Base-by-base conservation (phyloP, 2,797 vertebrate genomes). In the Acomys russatus region DNA sequence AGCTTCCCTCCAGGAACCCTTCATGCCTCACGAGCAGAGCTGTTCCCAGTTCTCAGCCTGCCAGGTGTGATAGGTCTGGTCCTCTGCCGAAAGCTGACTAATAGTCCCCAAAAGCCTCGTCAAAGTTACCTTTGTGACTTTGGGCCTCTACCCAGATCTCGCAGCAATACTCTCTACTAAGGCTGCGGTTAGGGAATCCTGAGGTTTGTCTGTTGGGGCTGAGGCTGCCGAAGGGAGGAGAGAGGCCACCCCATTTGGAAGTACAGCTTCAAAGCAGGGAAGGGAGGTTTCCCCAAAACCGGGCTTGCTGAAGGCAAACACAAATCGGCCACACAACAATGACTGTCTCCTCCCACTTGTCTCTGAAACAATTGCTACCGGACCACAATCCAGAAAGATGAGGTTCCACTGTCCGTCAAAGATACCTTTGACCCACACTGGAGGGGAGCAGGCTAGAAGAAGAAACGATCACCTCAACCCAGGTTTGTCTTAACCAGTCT, bases 1-100 rank as follows among this genome's bases (percentile, higher is more conserved):
- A 0, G 18, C 9, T 68, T 2, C 66, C 33, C 22, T 87, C 2
- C 33, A 10, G 12, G 6, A 68, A 68, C 10, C 38, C 9, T 49
- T 84, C 82, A 2, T 11, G 44, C 0, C 14, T 35, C 33, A 3
- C 18, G 33, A n/a, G 14, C 4, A 0, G 4, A 59, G 12, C 8
- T 25, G 56, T 71, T 28, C 18, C 14, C 33, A 3, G 14, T 17
- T 56, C 66, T 87, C 22, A 10, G 33, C 14, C 22, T 87, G 35
- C 56, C 23, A 7, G 33, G 8, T 71, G 7, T 71, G 66, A 71
- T 18, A 10, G 49, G 23, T 28, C 14, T 18, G 0, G 25, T 87
- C 33, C 49, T 56, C 12, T 71, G n/a, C 33, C 6, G 51, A 56
- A 56, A 35, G 8, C 51, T 35, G 66, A 18, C 33, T 17, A 59